Conservation (phyloP, 1,140 invertebrate species). For the Agraylea sexmaculata region DNA sequence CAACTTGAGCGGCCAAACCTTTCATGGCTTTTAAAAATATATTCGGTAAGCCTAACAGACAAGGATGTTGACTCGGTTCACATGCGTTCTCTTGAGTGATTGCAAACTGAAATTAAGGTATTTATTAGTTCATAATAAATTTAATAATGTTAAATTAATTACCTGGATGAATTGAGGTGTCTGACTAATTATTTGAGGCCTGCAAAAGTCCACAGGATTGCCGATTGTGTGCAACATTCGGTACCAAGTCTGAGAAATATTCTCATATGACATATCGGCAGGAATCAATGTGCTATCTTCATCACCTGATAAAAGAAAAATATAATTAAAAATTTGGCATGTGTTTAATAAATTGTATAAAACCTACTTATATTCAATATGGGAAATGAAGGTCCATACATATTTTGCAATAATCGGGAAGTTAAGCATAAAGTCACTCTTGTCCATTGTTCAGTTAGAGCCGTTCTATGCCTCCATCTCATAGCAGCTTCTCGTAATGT, state of each 20-base stretch:
- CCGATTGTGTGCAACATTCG: conserved; percentile 84
- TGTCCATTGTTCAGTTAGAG: conserved; percentile 91
- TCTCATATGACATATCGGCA: conserved; percentile 72
- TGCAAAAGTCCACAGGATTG: conserved; percentile 85
- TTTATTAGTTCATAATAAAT: conserved; percentile 1
- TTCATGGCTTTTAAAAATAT: conserved; percentile 92
- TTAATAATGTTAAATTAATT: neutral
- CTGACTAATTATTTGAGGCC: conserved; percentile 74
- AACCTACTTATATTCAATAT: conserved; percentile 68
- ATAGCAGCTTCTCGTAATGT: conserved; percentile 86
- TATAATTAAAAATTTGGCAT: conserved; percentile 1
- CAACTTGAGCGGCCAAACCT: conserved; percentile 84
- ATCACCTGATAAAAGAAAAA: conserved; percentile 48
- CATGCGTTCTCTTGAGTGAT: conserved; percentile 57
- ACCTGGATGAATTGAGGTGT: conserved; percentile 71
- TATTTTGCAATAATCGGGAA: conserved; percentile 67
- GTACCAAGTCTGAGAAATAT: conserved; percentile 89
- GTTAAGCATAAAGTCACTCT: conserved; percentile 84
- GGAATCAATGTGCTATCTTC: conserved; percentile 75
- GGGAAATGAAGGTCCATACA: conserved; percentile 82
- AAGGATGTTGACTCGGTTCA: conserved; percentile 87
- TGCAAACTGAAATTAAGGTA: conserved; percentile 58
- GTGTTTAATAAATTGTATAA: neutral
- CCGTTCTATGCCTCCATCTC: conserved; percentile 85
- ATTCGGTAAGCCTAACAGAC: conserved; percentile 69